These are phyloP conservation scores for Mesodorylaimus sp. DNA, from an alignment of 2,888 invertebrate species.

Conservation along the genomic window DNA sequence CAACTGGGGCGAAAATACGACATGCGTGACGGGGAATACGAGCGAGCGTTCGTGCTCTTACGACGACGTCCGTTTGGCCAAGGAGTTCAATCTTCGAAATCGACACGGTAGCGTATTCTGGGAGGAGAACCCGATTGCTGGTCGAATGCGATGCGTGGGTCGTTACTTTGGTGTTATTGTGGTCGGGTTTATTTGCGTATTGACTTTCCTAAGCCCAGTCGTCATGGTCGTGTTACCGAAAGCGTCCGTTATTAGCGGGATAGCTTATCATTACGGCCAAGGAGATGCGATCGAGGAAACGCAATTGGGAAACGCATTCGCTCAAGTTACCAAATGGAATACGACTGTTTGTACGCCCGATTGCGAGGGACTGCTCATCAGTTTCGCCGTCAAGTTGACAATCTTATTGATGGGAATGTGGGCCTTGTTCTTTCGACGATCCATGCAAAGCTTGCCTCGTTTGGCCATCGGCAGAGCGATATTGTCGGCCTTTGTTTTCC, in stretches of 20 bases:
- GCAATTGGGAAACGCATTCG: not conserved
- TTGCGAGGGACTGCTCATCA: slow-evolving; percentile 77
- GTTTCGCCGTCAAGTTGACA: slow-evolving; percentile 71
- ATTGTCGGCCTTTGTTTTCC: slow-evolving; percentile 64
- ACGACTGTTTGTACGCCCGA: slow-evolving; percentile 53
- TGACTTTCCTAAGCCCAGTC: slow-evolving; percentile 48
- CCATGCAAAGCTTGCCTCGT: slow-evolving; percentile 69
- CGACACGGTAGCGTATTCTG: not conserved
- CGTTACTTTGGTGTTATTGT: not conserved
- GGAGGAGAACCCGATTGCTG: not conserved
- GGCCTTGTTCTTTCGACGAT: slow-evolving; percentile 69
- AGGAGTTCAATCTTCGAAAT: not conserved
- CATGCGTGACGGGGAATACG: slow-evolving; percentile 85
- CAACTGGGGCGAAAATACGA: slow-evolving; percentile 97
- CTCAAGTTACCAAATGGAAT: slow-evolving; percentile 16
- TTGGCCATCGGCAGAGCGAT: slow-evolving; percentile 74
- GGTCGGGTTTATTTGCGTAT: not conserved
- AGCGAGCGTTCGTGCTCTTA: slow-evolving; percentile 50
- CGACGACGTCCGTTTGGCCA: not conserved
- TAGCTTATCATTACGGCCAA: slow-evolving; percentile 27
- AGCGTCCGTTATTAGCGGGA: slow-evolving; percentile 35
- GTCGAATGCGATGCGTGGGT: not conserved
- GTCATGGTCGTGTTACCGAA: slow-evolving; percentile 86
- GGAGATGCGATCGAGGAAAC: not conserved
- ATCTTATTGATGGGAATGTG: slow-evolving; percentile 71